Percentiles rank a stretch among this genome's conserved stretches.
Evolutionary conservation across 2,888 invertebrate species (phyloP).

Genomic region (Labia minor): DNA sequence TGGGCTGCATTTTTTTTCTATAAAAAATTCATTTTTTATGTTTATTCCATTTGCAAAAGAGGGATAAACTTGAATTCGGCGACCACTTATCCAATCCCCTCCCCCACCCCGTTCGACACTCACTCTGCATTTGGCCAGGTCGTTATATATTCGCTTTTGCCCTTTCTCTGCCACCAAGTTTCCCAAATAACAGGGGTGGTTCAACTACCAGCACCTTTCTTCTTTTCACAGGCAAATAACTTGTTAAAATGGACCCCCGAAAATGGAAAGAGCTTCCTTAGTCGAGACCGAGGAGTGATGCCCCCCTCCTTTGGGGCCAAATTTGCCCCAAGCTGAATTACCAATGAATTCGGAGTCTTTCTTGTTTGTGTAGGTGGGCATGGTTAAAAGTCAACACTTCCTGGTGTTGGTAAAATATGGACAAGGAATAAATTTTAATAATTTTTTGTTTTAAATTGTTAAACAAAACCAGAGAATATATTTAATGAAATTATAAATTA

Average conservation of each 20-base stretch:
- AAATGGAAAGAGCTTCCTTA: not conserved
- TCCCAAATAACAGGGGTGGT: not conserved
- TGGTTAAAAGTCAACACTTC: not conserved
- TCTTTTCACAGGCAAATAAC: conserved; percentile 24
- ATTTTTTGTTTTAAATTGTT: not conserved
- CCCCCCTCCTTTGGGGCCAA: not conserved
- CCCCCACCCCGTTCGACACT: conserved; percentile 20
- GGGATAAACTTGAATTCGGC: too few relatives aligned
- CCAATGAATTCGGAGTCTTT: not conserved
- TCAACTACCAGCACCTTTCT: not conserved
- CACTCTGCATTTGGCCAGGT: conserved; percentile 16
- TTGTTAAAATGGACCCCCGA: conserved; percentile 25
- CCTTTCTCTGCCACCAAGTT: conserved; percentile 18
- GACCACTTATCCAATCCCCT: not conserved
- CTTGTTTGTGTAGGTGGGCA: not conserved
- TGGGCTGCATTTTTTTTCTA: too few relatives aligned
- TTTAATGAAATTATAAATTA: too few relatives aligned
- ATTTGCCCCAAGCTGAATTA: not conserved
- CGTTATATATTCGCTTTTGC: conserved; percentile 24
- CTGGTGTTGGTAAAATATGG: not conserved
- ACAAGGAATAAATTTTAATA: not conserved
- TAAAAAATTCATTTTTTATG: too few relatives aligned
- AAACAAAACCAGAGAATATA: not conserved
- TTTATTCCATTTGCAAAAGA: too few relatives aligned
- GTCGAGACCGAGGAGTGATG: not conserved